These are phyloP conservation scores for Australoheros scitulus DNA, from an alignment of 2,113 vertebrate species.

Conservation along the genomic window DNA sequence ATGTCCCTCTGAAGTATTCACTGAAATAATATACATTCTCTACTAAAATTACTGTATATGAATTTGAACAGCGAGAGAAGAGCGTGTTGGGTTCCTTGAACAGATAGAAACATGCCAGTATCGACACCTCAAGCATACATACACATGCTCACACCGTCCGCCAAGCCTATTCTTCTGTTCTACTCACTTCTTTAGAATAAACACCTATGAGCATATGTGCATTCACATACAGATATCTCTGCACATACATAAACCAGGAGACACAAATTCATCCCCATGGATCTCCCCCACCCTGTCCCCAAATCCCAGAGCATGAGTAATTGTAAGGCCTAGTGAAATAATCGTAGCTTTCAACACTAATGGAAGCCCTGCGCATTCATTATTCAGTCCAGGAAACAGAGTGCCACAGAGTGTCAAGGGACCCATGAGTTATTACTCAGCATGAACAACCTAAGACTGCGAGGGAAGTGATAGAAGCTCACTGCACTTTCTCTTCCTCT, in stretches of 20 bases:
- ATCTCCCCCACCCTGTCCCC: slow-evolving; percentile 19
- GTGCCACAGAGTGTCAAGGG: slow-evolving; percentile 68
- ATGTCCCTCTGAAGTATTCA: slow-evolving; percentile 36
- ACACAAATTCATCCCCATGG: slow-evolving; percentile 46
- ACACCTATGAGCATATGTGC: not conserved
- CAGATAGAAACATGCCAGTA: slow-evolving; percentile 45
- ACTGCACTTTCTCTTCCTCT: slow-evolving; percentile 50
- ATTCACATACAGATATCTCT: slow-evolving; percentile 1
- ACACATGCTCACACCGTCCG: not conserved
- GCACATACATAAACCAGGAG: slow-evolving; percentile 13
- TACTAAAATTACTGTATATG: not conserved
- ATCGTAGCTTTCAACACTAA: slow-evolving; percentile 79
- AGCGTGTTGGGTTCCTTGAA: slow-evolving; percentile 23
- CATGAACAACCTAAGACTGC: slow-evolving; percentile 64
- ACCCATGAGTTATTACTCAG: slow-evolving; percentile 73
- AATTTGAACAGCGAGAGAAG: not conserved
- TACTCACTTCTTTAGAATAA: not conserved
- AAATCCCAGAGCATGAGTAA: slow-evolving; percentile 66
- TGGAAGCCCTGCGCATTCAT: slow-evolving; percentile 78
- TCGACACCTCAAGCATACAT: slow-evolving; percentile 23
- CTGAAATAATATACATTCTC: slow-evolving; percentile 11
- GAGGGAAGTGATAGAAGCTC: slow-evolving; percentile 53
- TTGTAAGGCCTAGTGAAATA: slow-evolving; percentile 73
- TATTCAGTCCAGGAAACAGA: slow-evolving; percentile 77
- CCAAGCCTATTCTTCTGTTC: not conserved